These are phyloP conservation scores for Cairina moschata DNA, from an alignment of 2,113 vertebrate species.

Conservation along the genomic window DNA sequence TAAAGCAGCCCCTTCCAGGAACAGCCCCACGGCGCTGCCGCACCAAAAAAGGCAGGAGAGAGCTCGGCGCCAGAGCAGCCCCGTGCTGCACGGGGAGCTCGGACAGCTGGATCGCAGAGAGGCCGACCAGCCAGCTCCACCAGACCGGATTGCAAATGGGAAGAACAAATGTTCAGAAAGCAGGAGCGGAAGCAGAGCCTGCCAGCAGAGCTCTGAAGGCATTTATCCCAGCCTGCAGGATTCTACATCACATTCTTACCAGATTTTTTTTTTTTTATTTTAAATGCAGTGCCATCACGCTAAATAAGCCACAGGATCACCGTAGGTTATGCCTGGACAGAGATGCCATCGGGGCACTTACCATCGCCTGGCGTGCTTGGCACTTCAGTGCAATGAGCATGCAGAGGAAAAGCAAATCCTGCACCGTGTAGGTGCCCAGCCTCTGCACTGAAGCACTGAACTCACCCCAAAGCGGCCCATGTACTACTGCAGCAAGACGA, in stretches of 20 bases:
- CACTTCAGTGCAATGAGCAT: accelerated
- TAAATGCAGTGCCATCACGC: not conserved
- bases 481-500: not conserved
- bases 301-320: not conserved
- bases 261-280: not conserved
- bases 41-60: constrained; percentile 90
- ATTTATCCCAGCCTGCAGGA: not conserved
- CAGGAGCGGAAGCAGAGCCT: not conserved
- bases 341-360: accelerated
- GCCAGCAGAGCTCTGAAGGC: not conserved
- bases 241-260: not conserved
- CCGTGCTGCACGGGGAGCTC: not conserved
- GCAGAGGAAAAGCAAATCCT: not conserved
- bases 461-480: not conserved
- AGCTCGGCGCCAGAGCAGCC: constrained; percentile 40
- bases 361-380: accelerated
- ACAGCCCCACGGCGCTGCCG: constrained; percentile 57
- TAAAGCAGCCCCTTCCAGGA: constrained; percentile 69
- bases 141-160: not conserved
- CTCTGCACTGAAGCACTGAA: accelerated
- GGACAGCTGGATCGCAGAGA: constrained; percentile 50
- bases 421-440: accelerated
- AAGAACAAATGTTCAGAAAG: not conserved
- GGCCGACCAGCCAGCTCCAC: not conserved
- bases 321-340: accelerated